Evolutionary conservation across 1,140 invertebrate genomes (phyloP).

Genomic region (Elymnias hypermnestra): DNA sequence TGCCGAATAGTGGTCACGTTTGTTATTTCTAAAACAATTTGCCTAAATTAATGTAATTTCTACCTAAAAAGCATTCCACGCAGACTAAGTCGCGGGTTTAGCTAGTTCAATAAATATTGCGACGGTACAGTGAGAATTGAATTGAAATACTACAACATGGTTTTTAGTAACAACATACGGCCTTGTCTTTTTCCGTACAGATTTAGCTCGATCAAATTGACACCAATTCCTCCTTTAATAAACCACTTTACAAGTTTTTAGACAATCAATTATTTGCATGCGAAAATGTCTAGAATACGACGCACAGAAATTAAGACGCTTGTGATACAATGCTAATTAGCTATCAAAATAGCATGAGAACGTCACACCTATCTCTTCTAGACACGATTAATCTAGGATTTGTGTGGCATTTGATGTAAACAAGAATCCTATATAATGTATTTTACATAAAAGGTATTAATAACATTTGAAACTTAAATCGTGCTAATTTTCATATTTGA

Average conservation of each 20-base stretch:
- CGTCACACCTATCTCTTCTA: background rate
- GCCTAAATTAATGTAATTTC: too few species aligned
- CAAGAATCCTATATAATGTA: background rate
- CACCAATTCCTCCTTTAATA: background rate
- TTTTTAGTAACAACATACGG: background rate
- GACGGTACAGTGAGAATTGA: too few species aligned
- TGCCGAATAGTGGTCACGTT: too few species aligned
- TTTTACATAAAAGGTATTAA: too few species aligned
- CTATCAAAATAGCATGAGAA: background rate
- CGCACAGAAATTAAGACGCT: background rate
- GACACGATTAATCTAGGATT: background rate
- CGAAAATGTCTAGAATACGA: background rate
- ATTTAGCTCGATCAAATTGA: too few species aligned
- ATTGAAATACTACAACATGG: background rate
- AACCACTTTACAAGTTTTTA: constrained; percentile 2
- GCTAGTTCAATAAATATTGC: too few species aligned
- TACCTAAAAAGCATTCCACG: too few species aligned
- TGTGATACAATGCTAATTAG: background rate
- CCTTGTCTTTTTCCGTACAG: too few species aligned
- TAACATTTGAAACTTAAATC: too few species aligned
- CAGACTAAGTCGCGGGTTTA: too few species aligned
- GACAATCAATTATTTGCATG: background rate
- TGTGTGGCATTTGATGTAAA: background rate
- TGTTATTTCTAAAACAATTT: too few species aligned
- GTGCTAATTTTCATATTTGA: too few species aligned